Percentiles rank a stretch among this genome's conserved stretches.
These are phyloP conservation scores for Fopius arisanus DNA, from an alignment of 1,140 invertebrate species.

Conservation along the genomic window DNA sequence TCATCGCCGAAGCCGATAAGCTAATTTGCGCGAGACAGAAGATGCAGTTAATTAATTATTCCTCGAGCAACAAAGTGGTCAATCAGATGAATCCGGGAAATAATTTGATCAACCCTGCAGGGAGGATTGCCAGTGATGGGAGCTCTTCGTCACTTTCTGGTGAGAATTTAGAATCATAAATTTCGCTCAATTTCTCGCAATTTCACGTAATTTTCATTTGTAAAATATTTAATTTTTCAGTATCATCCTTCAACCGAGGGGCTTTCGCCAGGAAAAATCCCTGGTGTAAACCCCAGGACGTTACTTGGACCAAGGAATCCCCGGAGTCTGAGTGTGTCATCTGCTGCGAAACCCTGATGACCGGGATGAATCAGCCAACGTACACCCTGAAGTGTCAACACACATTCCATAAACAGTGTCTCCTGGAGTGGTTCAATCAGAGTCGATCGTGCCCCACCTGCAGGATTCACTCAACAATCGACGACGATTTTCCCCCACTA, in stretches of 20 bases:
- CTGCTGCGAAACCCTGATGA: slow-evolving; percentile 34
- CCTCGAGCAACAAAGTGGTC: not conserved
- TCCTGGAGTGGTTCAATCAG: slow-evolving; percentile 41
- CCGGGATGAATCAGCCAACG: not conserved
- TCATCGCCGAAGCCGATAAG: slow-evolving; percentile 35
- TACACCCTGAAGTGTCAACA: slow-evolving; percentile 44
- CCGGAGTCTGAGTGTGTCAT: slow-evolving; percentile 43
- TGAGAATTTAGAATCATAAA: slow-evolving; percentile 16
- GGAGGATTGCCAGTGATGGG: not conserved
- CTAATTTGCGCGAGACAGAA: slow-evolving; percentile 23
- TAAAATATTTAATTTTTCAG: slow-evolving; percentile 14
- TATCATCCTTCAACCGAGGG: not conserved
- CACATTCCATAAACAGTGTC: slow-evolving; percentile 48
- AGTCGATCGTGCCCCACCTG: slow-evolving; percentile 47
- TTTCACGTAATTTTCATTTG: not conserved
- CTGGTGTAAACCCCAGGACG: not conserved
- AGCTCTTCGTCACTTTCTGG: slow-evolving; percentile 28
- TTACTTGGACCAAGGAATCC: slow-evolving; percentile 33
- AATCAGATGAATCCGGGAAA: not conserved
- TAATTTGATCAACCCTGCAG: not conserved
- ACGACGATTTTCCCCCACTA: slow-evolving; percentile 48
- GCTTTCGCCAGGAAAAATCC: slow-evolving; percentile 17
- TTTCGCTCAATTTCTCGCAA: not conserved
- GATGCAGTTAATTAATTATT: slow-evolving; percentile 31
- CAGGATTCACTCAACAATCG: slow-evolving; percentile 36